These are phyloP conservation scores for Sialia sialis DNA, from an alignment of 2,113 vertebrate genomes.

Conservation along the genomic window DNA sequence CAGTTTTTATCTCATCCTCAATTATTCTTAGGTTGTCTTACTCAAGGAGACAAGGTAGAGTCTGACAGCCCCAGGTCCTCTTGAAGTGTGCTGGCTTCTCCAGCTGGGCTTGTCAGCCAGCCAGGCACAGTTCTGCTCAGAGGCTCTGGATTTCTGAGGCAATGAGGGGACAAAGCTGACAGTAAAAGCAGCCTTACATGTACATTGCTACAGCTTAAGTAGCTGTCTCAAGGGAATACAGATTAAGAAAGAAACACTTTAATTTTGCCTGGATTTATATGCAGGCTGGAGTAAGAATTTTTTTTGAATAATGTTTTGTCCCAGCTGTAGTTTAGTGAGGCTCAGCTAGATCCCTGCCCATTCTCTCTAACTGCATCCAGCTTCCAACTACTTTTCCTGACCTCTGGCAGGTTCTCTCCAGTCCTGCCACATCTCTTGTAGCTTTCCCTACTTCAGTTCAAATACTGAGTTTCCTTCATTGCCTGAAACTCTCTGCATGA, in stretches of 20 bases:
- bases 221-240: background rate
- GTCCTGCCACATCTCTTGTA: background rate
- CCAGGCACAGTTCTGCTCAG: background rate
- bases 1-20: background rate
- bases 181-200: background rate
- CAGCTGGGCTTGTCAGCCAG: background rate
- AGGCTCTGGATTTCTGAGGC: background rate
- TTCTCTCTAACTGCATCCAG: background rate
- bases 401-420: background rate
- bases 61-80: slow-evolving; percentile 3
- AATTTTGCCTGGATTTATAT: background rate
- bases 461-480: background rate
- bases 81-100: background rate
- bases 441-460: background rate
- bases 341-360: background rate
- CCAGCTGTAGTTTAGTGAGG: background rate
- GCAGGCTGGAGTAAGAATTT: background rate
- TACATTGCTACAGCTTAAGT: background rate
- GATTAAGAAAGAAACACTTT: background rate
- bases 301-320: background rate
- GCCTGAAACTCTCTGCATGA: background rate
- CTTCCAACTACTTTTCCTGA: background rate
- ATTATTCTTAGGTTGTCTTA: background rate
- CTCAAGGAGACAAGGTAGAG: background rate
- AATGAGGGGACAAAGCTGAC: background rate